Evolutionary conservation across 2,113 vertebrate genomes (phyloP), one percentile per base, ranked within the genome.

Genomic region (Meleagris gallopavo): DNA sequence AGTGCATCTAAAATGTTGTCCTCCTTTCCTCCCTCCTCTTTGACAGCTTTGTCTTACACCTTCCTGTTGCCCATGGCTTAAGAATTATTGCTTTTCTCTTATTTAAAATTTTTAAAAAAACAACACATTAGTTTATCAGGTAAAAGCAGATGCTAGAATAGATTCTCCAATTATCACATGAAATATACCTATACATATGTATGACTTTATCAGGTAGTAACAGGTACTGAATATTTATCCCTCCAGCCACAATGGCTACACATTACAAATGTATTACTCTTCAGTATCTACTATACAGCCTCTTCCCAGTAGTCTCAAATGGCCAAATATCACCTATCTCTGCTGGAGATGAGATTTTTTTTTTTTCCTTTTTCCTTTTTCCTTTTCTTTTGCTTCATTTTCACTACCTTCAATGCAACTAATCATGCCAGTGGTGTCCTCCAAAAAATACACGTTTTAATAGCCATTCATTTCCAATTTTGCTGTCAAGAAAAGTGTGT

Each of bases 181-280:
- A 97, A 98, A 96, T 86, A 71, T 69, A 95, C 64, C 76, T 80
- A 97, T 98, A 90, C 97, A 97, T 98, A 97, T 98, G 96, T 96
- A 98, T 97, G 96, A 89, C 96, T 97, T 98, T 98, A 97, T 98
- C 98, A 96, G 95, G 96, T 97, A 96, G 96, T 94, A 97, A 95
- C 97, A 98, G 96, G 95, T 96, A 95, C 96, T 96, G 97, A 97
- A 95, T 98, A 97, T 97, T 97, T 97, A 98, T 97, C 94, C 97
- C 93, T 94, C 34, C 90, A 97, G 96, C 76, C 88, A 97, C 92
- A 96, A 86, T 94, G 82, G 72, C 80, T 97, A 76, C 91, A 91
- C 88, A 94, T 97, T 95, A 96, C 88, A 97, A 94, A 97, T 98
- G 97, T 97, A 97, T 98, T 94, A 96, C 90, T 95, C 80, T 64